Conservation (phyloP, 1,140 invertebrate genomes). For the Lerema accius region DNA sequence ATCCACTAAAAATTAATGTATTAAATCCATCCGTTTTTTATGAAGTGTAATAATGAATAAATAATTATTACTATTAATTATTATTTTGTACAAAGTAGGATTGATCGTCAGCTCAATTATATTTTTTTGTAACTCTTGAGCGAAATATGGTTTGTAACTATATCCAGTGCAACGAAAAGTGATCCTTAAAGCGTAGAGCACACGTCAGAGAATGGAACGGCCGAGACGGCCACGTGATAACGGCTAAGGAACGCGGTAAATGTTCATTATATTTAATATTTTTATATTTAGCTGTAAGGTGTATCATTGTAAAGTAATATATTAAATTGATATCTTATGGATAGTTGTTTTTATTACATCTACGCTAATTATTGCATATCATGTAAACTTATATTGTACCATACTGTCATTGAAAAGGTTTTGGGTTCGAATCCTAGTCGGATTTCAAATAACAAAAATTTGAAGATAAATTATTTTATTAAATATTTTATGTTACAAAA, state of each 20-base stretch:
- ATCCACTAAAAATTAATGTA: too few species aligned
- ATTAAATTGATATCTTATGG: slow-evolving; percentile 68
- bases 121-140: background rate
- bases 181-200: slow-evolving; percentile 30
- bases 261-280: slow-evolving; percentile 73
- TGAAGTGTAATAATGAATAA: too few species aligned
- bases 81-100: too few species aligned
- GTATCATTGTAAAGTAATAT: slow-evolving; percentile 71
- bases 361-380: too few species aligned
- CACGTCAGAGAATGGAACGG: slow-evolving; percentile 39
- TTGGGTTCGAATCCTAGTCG: too few species aligned
- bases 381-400: too few species aligned
- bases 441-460: too few species aligned
- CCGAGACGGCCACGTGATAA: slow-evolving; percentile 44
- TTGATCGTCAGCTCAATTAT: too few species aligned
- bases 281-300: slow-evolving; percentile 76
- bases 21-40: too few species aligned
- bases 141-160: background rate
- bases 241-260: slow-evolving; percentile 39
- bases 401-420: background rate
- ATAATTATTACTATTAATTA: too few species aligned
- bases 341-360: too few species aligned
- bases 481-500: background rate
- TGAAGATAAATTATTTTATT: too few species aligned
- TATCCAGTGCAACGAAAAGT: background rate